A percentile compares a stretch with the other conserved stretches of the same genome.
These are phyloP conservation scores for Epirrita christyi DNA, from an alignment of 2,888 invertebrate genomes.

Conservation along the genomic window DNA sequence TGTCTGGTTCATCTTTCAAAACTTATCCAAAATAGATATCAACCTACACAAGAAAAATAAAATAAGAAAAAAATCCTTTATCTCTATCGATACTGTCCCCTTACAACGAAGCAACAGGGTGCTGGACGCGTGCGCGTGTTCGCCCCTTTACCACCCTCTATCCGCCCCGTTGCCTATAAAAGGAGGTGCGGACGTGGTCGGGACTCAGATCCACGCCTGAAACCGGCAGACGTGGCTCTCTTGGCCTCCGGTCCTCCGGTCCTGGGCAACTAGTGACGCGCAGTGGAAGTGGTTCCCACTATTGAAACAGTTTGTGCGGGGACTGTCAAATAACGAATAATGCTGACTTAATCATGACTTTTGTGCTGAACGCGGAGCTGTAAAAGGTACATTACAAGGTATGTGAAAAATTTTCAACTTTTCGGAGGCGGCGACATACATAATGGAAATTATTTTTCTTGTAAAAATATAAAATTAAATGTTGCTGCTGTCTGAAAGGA, in stretches of 20 bases:
- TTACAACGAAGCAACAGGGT: constrained; percentile 81
- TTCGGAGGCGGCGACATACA: not conserved
- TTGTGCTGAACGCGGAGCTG: constrained; percentile 48
- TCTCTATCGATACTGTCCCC: constrained; percentile 50
- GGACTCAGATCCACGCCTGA: constrained; percentile 67
- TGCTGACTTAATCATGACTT: constrained; percentile 59
- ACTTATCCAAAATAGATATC: too few species aligned
- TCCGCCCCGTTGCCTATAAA: constrained; percentile 69
- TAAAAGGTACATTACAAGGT: constrained; percentile 65
- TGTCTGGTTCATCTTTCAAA: too few species aligned
- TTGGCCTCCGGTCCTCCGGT: constrained; percentile 45
- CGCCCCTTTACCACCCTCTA: constrained; percentile 23
- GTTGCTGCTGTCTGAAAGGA: too few species aligned
- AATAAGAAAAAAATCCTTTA: not conserved
- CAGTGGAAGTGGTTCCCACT: constrained; percentile 52
- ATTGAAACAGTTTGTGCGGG: constrained; percentile 54
- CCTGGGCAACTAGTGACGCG: constrained; percentile 49
- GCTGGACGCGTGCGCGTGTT: constrained; percentile 80
- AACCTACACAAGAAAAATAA: too few species aligned
- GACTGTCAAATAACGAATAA: constrained; percentile 45
- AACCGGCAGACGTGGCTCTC: constrained; percentile 57
- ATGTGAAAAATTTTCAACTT: constrained; percentile 39
- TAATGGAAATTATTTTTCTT: not conserved
- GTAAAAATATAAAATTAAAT: too few species aligned
- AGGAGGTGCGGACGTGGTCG: constrained; percentile 56